phyloP scores from a whole-genome alignment of 2,113 vertebrate genomes.

The Dasyornis broadbenti region DNA sequence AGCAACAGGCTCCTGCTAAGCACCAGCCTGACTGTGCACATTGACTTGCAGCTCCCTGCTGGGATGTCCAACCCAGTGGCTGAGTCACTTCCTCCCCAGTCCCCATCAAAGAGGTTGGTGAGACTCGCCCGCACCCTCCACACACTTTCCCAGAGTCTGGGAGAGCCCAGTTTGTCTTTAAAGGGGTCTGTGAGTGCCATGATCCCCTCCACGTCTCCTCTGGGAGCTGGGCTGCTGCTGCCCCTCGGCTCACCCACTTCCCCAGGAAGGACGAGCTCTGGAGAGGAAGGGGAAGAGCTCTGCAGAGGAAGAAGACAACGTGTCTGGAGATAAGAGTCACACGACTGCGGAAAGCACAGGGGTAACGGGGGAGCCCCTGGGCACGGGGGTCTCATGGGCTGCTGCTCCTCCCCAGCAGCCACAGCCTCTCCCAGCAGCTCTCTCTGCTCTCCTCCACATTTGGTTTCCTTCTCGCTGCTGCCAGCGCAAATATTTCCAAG shows the following conservation, averaged over 20 bases:
- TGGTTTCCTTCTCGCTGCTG: neutral
- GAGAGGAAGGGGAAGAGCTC: neutral
- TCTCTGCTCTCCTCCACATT: neutral
- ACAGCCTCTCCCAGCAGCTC: neutral
- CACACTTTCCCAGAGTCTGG: neutral
- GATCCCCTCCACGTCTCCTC: neutral
- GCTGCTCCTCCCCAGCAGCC: neutral
- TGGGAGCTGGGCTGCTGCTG: neutral
- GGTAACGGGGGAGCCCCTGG: accelerated
- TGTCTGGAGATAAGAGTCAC: neutral
- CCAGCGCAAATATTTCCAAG: neutral
- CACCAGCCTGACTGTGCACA: neutral
- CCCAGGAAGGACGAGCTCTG: neutral
- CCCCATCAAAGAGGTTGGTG: neutral
- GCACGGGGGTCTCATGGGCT: neutral
- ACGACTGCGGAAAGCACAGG: neutral
- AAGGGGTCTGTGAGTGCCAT: neutral
- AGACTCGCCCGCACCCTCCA: neutral
- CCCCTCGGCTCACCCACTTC: neutral
- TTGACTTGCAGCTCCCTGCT: neutral
- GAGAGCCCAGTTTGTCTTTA: neutral
- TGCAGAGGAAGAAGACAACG: neutral
- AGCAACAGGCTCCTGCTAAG: neutral
- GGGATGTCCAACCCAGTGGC: neutral
- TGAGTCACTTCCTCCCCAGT: neutral